Base-by-base conservation (phyloP, 2,113 vertebrate genomes). In the Coturnix japonica region DNA sequence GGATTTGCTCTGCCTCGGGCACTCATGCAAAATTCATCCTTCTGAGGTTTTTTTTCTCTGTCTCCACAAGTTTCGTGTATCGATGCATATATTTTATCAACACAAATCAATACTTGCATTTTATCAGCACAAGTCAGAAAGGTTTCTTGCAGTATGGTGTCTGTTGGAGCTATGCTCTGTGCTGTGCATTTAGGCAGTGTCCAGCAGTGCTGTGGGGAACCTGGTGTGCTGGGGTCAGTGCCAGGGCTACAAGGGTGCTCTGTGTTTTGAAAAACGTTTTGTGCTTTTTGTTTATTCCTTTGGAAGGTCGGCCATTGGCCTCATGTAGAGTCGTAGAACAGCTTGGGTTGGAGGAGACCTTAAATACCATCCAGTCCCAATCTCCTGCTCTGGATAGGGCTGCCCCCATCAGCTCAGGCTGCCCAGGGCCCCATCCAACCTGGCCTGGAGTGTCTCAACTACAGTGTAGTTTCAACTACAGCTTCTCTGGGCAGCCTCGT, bases 1-100 rank as follows among this genome's bases (percentile, higher is more conserved):
- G 53, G 64, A 71, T 87, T 88, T 85, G 26, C 63, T 44, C 59
- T 88, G 59, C 47, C 59, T 72, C 37, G 22, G 80, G 69, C 59
- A 76, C 60, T 56, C 2, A 1, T 60, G 44, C 25, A 72, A 16
- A 41, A 25, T 88, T 63, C 54, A 41, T 83, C 28, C 53, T 92
- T 85, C 33, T 51, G 49, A 80, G 49, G 54, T 23, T 18, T 51
- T 83, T 59, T 31, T 72, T 3, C 31, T 84, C 28, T 4, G 1
- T 60, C 21, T 91, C 60, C 60, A 39, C 28, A 60, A 80, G 47
- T 54, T 65, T 66, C 30, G 7, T 21, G 33, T 66, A 74, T 53
- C 13, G n/a, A 44, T 44, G 18, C 19, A 61, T 31, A n/a, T 15
- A 41, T 56, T 87, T 57, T 46, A 39, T 53, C 0, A 0, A 26